Evolutionary conservation across 1,140 invertebrate species (phyloP), one percentile per base, ranked within the genome.

Genomic region (Leptinotarsa defecta): DNA sequence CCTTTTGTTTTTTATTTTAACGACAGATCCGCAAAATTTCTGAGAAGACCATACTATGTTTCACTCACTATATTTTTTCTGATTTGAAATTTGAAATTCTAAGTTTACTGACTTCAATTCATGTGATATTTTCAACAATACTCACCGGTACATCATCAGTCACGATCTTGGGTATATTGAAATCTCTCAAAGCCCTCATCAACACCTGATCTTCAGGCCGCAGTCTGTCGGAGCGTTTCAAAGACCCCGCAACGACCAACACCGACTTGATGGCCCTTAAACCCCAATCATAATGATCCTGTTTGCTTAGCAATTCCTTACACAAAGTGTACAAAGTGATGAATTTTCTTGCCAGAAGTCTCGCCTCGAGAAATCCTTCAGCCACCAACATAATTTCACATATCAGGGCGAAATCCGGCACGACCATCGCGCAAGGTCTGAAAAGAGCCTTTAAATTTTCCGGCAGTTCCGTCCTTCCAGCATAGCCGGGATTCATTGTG

Each of bases 261-360:
- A 97, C 95, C 71, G 95, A 96, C 84, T 97, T 97, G 73, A 98
- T 97, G 63, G 95, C 96, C 81, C 96, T 86, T 34, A 98, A 86
- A 62, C 96, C 96, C 95, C 95, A 98, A 88, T 98, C 96, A 81
- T 98, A 98, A 85, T 98, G 96, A 84, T 97, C 95, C 84, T 98
- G 96, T 85, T 96, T 96, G 3, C 95, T 96, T 1, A 97, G 86
- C 63, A 97, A 86, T 84, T 97, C 95, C 78, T 91, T 91, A 85
- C 95, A 97, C 68, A 98, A 85, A 0, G 91, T 94, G 84, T 97
- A 97, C 0, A 97, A 87, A 0, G 95, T 96, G 77, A 97, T 95
- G 85, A 97, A 96, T 85, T 97, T 97, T 74, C 94, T 88, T n/a
- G 95, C 94, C 48, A 97, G 85, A 2, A 95, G 85, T 79, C 94